Evolutionary conservation across 2,113 vertebrate species (phyloP).

Genomic region (Forbesichthys papilliferus): DNA sequence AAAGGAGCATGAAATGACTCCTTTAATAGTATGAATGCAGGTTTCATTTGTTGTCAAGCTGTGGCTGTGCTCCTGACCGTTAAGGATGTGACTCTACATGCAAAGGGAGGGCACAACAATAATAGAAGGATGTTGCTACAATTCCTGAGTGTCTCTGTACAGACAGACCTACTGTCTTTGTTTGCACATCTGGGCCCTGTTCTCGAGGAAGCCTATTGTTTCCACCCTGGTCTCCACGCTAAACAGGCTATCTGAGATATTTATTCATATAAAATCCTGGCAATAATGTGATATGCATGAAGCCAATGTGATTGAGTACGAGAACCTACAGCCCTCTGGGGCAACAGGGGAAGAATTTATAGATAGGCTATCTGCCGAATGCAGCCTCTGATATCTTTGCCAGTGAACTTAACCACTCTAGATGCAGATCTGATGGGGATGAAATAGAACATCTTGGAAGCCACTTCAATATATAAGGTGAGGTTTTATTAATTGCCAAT

Average conservation of each 20-base stretch:
- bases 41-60: constrained; percentile 19
- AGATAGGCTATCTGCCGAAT: too few species aligned
- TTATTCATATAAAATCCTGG: constrained; percentile 35
- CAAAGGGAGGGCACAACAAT: constrained; percentile 27
- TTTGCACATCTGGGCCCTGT: background rate
- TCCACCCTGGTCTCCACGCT: background rate
- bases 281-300: constrained; percentile 46
- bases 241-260: background rate
- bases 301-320: constrained; percentile 26
- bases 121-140: constrained; percentile 18
- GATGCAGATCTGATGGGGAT: too few species aligned
- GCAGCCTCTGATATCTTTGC: too few species aligned
- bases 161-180: background rate
- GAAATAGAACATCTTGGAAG: too few species aligned
- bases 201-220: background rate
- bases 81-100: constrained; percentile 25
- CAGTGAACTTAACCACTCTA: too few species aligned
- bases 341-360: too few species aligned
- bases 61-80: constrained; percentile 24
- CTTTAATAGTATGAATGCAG: constrained; percentile 29
- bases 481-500: too few species aligned
- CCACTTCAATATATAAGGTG: too few species aligned
- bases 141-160: constrained; percentile 22
- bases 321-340: constrained; percentile 14
- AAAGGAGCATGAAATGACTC: constrained; percentile 9